These are phyloP conservation scores for Amphilophus citrinellus DNA, from an alignment of 2,113 vertebrate species.

Conservation along the genomic window DNA sequence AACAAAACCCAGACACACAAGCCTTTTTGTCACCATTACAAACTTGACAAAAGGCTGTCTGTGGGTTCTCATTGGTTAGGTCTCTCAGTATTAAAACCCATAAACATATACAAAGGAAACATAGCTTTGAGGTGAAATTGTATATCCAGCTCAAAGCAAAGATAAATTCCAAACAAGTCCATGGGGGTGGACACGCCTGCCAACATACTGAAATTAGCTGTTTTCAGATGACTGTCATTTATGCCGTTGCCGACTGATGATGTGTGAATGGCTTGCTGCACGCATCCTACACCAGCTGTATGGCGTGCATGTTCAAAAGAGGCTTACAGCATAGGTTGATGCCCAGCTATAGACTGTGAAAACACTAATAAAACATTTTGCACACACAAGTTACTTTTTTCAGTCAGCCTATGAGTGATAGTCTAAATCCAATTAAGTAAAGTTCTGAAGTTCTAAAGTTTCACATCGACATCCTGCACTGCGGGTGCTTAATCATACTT, in stretches of 20 bases:
- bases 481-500: not conserved
- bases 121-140: conserved; percentile 10
- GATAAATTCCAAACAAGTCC: not conserved
- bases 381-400: not conserved
- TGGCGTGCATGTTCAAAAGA: too few relatives aligned
- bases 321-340: not conserved
- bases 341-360: not conserved
- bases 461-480: not conserved
- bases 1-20: not conserved
- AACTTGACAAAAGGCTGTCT: not conserved
- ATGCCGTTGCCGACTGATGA: not conserved
- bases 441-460: not conserved
- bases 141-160: conserved; percentile 6
- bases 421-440: not conserved
- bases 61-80: not conserved
- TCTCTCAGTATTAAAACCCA: conserved; percentile 24
- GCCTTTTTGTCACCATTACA: conserved; percentile 13
- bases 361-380: not conserved
- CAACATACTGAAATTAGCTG: not conserved
- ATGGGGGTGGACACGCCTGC: not conserved
- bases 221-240: not conserved
- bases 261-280: not conserved
- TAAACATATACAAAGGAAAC: conserved; percentile 12
- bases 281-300: not conserved
- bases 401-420: not conserved